phyloP scores from a whole-genome alignment of 2,113 vertebrate species.

The Protobothrops flavoviridis region DNA sequence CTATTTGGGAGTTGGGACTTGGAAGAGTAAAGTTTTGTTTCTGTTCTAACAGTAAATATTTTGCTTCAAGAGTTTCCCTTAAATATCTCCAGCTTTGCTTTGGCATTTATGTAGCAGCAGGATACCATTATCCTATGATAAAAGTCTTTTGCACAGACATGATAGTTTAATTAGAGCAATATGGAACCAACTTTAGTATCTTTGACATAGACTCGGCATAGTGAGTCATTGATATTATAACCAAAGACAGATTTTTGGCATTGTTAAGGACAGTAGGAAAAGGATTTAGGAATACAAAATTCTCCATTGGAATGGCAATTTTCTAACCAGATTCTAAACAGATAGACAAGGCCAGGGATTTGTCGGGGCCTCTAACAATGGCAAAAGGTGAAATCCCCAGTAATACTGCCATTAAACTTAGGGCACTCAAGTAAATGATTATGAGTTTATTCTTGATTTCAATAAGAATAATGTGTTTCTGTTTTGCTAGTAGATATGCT shows the following conservation, averaged over 20 bases:
- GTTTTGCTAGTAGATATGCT: background rate
- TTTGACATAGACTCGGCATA: background rate
- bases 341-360: background rate
- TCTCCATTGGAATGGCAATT: background rate
- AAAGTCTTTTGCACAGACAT: constrained; percentile 47
- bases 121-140: constrained; percentile 63
- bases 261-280: constrained; percentile 4
- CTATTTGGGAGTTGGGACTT: background rate
- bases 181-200: constrained; percentile 41
- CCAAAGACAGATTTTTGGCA: constrained; percentile 23
- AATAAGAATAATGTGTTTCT: background rate
- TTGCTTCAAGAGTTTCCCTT: constrained; percentile 53
- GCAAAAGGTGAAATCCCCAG: background rate
- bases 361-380: background rate
- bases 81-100: constrained; percentile 55
- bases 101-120: constrained; percentile 47
- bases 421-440: background rate
- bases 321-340: background rate
- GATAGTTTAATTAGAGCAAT: constrained; percentile 53
- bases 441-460: background rate
- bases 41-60: constrained; percentile 49
- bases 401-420: background rate
- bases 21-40: constrained; percentile 30
- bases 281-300: background rate
- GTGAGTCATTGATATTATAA: background rate